Percentiles rank a stretch among this genome's conserved stretches.
Conservation (phyloP, 1,140 invertebrate genomes). For the Protaetia brevitarsis region DNA sequence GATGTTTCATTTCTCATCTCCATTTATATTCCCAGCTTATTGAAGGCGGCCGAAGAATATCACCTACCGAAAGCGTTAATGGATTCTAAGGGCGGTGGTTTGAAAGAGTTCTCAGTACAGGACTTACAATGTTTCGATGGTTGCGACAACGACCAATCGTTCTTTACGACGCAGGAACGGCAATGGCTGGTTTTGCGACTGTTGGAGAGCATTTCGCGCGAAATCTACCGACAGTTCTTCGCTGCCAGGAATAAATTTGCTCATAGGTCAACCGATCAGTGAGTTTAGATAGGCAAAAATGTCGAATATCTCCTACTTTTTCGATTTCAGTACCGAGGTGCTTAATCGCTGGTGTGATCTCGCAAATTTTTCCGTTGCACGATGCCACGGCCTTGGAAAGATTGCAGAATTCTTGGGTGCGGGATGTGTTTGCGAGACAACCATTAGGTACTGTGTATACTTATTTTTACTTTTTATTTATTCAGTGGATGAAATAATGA, state of each 20-base stretch:
- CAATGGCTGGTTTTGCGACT: slow-evolving; percentile 75
- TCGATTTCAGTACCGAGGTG: slow-evolving; percentile 76
- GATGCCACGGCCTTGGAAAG: slow-evolving; percentile 72
- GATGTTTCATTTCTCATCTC: neutral
- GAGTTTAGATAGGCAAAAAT: slow-evolving; percentile 26
- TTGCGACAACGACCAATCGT: slow-evolving; percentile 66
- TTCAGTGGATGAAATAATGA: too few species aligned
- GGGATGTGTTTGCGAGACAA: slow-evolving; percentile 77
- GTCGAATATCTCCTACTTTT: neutral
- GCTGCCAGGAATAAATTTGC: slow-evolving; percentile 59
- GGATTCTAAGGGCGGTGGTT: slow-evolving; percentile 80
- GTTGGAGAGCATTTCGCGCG: slow-evolving; percentile 73
- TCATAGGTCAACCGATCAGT: slow-evolving; percentile 67
- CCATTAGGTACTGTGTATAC: slow-evolving; percentile 86
- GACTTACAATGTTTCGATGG: slow-evolving; percentile 82
- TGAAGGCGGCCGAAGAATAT: slow-evolving; percentile 87
- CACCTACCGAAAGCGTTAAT: slow-evolving; percentile 81
- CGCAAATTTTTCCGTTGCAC: slow-evolving; percentile 89
- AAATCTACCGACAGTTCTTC: slow-evolving; percentile 66
- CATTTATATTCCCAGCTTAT: slow-evolving; percentile 57
- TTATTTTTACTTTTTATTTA: too few species aligned
- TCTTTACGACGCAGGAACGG: slow-evolving; percentile 81
- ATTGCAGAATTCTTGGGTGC: slow-evolving; percentile 84
- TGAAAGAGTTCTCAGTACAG: slow-evolving; percentile 87
- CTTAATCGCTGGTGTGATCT: slow-evolving; percentile 79